Percentiles rank a stretch among this genome's conserved stretches.
Evolutionary conservation across 2,797 vertebrate genomes (phyloP).

Genomic region (Callimico goeldii): DNA sequence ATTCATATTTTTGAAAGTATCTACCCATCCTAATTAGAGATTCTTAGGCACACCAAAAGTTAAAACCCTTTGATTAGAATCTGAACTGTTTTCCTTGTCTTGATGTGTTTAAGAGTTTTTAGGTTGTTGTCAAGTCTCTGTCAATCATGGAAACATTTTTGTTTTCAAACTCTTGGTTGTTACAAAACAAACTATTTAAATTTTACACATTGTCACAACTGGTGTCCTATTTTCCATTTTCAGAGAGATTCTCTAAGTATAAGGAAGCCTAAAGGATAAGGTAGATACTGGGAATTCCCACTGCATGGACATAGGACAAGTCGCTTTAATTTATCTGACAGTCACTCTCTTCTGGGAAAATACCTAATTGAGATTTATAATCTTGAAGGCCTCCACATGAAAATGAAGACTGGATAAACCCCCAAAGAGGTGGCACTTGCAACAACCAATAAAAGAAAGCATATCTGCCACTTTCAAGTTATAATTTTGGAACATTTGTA

Average conservation of each 20-base stretch:
- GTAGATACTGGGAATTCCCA: background rate
- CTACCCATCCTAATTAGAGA: background rate
- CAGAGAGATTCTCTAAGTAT: background rate
- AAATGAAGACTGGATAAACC: background rate
- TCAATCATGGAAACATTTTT: background rate
- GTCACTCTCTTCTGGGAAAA: background rate
- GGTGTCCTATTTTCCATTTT: background rate
- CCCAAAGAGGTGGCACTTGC: background rate
- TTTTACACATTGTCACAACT: background rate
- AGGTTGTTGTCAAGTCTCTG: slow-evolving; percentile 2
- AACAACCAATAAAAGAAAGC: slow-evolving; percentile 1
- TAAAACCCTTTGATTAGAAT: background rate
- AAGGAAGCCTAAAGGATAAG: background rate
- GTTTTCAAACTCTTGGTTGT: background rate
- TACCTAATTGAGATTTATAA: background rate
- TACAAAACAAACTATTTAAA: background rate
- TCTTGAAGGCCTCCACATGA: background rate
- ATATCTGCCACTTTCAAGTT: background rate
- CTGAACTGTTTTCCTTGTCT: background rate
- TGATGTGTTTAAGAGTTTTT: background rate
- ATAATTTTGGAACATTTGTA: background rate
- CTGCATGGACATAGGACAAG: background rate
- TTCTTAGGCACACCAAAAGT: background rate
- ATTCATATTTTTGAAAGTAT: background rate
- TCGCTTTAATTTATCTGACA: background rate